These are phyloP conservation scores for Ophiodon elongatus DNA, from an alignment of 2,113 vertebrate species.

Conservation along the genomic window DNA sequence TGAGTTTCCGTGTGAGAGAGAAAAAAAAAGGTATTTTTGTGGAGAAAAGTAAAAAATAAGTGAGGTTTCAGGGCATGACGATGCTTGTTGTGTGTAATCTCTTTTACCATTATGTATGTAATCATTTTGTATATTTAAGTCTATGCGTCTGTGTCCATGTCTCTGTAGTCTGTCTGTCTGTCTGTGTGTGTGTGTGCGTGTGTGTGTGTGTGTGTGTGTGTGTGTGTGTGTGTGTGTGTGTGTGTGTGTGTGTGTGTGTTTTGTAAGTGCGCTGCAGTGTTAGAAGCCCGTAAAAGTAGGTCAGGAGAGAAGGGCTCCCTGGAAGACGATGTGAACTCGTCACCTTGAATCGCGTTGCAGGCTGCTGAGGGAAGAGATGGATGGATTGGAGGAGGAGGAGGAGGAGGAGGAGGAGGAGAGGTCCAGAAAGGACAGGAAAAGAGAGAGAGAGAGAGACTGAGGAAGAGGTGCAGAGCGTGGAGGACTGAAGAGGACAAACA, in stretches of 20 bases:
- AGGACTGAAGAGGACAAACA: conserved; percentile 20
- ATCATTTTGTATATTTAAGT: neutral
- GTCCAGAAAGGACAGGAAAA: conserved; percentile 5
- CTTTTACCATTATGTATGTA: neutral
- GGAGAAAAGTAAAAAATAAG: neutral
- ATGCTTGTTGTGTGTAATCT: neutral
- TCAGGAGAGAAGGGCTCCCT: conserved; percentile 87
- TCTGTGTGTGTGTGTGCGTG: conserved; percentile 11
- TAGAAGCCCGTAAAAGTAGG: conserved; percentile 86
- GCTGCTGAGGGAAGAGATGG: conserved; percentile 60
- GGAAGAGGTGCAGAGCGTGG: neutral
- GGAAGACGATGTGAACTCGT: conserved; percentile 89
- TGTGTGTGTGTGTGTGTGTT: conserved; percentile 19
- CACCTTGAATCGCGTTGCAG: conserved; percentile 88
- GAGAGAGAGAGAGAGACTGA: neutral
- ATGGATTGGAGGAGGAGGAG: conserved; percentile 47
- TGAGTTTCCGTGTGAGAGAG: neutral
- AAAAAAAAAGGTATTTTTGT: neutral
- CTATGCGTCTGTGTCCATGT: conserved; percentile 4
- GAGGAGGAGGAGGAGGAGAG: conserved; percentile 6
- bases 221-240: conserved; percentile 13
- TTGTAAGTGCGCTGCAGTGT: conserved; percentile 31
- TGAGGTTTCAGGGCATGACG: neutral
- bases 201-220: conserved; percentile 21
- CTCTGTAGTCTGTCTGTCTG: neutral